Evolutionary conservation across 2,888 invertebrate species (phyloP).

Genomic region (Ormyrus rosae): DNA sequence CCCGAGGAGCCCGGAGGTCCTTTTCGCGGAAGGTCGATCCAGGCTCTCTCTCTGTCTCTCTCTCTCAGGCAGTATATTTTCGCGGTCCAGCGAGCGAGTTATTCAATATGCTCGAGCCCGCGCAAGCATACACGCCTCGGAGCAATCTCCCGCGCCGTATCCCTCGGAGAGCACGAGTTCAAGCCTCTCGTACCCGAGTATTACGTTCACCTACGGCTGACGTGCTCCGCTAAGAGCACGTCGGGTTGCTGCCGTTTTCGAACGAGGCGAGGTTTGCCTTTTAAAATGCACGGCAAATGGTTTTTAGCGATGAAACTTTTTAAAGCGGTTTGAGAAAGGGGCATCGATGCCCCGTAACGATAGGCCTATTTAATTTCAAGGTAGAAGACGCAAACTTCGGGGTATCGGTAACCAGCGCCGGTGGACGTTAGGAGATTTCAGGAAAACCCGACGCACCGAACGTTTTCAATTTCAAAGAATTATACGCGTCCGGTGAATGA

Average conservation of each 20-base stretch:
- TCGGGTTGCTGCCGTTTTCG: too few relatives aligned
- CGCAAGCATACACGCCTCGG: slow-evolving; percentile 65
- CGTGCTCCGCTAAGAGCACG: too few relatives aligned
- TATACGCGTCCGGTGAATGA: not conserved
- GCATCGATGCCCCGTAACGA: not conserved
- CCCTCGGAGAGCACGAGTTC: too few relatives aligned
- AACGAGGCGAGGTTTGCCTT: too few relatives aligned
- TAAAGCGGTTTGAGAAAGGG: not conserved
- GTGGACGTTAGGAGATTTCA: slow-evolving; percentile 13
- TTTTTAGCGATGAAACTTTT: too few relatives aligned
- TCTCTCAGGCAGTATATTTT: slow-evolving; percentile 70
- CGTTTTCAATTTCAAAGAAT: slow-evolving; percentile 28
- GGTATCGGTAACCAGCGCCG: slow-evolving; percentile 22
- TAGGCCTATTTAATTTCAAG: not conserved
- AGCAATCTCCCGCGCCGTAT: slow-evolving; percentile 69
- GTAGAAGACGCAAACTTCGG: not conserved
- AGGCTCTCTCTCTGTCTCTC: too few relatives aligned
- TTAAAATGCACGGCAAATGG: too few relatives aligned
- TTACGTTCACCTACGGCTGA: too few relatives aligned
- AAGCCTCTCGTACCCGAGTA: too few relatives aligned
- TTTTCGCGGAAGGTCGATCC: slow-evolving; percentile 65
- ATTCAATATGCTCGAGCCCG: slow-evolving; percentile 75
- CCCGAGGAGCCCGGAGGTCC: slow-evolving; percentile 69
- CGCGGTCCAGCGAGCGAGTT: slow-evolving; percentile 76
- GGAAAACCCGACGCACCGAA: slow-evolving; percentile 12